phyloP scores from a whole-genome alignment of 2,113 vertebrate genomes.

The Anguilla japonica region DNA sequence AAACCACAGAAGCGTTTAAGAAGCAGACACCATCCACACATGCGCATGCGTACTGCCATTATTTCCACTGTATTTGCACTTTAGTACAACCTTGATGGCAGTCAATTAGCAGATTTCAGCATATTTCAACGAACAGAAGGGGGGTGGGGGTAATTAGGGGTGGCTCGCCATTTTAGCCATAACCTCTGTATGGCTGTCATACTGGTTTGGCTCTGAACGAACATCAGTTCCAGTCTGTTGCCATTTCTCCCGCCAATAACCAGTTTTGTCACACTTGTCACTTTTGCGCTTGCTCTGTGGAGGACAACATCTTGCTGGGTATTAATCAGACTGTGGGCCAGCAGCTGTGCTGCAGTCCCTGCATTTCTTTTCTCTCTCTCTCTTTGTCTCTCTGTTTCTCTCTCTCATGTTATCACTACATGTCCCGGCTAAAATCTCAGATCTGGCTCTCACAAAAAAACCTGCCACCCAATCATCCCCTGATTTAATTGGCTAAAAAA shows the following conservation, averaged over 20 bases:
- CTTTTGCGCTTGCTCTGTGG: background rate
- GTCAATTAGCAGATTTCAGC: background rate
- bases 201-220: background rate
- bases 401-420: no score
- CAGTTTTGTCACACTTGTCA: background rate
- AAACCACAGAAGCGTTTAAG: no score
- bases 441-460: no score
- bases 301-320: background rate
- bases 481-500: no score
- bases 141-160: background rate
- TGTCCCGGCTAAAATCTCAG: no score
- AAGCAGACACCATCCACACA: no score
- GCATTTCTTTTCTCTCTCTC: no score
- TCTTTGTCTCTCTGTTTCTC: no score
- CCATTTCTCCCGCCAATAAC: background rate
- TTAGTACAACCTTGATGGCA: no score
- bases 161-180: background rate
- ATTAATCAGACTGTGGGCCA: constrained; percentile 16
- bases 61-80: no score
- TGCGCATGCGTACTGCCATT: no score
- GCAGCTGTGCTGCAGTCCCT: background rate
- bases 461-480: no score
- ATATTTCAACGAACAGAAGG: background rate
- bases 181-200: background rate
- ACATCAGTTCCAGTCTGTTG: constrained; percentile 7